These are phyloP conservation scores for Sweltsa coloradensis DNA, from an alignment of 1,140 invertebrate species.

Conservation along the genomic window DNA sequence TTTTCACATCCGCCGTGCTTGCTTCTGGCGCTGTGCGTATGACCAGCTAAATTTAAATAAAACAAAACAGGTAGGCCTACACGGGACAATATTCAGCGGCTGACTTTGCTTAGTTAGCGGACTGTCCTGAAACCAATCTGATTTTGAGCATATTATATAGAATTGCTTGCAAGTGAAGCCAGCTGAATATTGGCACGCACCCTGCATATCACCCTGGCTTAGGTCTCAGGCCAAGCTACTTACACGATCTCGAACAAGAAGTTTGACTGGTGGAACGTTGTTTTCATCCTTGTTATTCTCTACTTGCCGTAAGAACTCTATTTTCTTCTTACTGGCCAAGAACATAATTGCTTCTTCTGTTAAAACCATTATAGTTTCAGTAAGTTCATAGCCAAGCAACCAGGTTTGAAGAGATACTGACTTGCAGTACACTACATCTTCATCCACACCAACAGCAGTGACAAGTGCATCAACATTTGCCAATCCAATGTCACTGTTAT, in stretches of 20 bases:
- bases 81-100: too few species aligned
- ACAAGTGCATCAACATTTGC: conserved; percentile 83
- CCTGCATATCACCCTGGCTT: too few species aligned
- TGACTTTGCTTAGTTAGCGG: too few species aligned
- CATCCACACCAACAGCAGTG: conserved; percentile 80
- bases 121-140: too few species aligned
- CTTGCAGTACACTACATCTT: conserved; percentile 92
- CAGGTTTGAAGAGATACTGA: conserved; percentile 91
- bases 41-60: too few species aligned
- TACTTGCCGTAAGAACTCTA: conserved; percentile 90
- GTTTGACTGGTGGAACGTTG: conserved; percentile 68
- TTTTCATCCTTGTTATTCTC: conserved; percentile 78
- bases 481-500: conserved; percentile 62
- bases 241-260: conserved; percentile 87
- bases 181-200: too few species aligned
- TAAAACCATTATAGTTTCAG: conserved; percentile 89
- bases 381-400: conserved; percentile 93
- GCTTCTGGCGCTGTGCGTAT: too few species aligned
- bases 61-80: too few species aligned
- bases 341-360: conserved; percentile 76
- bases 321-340: conserved; percentile 94
- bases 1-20: too few species aligned
- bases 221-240: too few species aligned
- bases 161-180: too few species aligned
- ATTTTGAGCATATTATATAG: too few species aligned